Evolutionary conservation across 30 jellyfish, hydroid and myxozoan genomes (phyloP), one percentile per base, ranked within the genome.

Genomic region (Clytia hemisphaerica): DNA sequence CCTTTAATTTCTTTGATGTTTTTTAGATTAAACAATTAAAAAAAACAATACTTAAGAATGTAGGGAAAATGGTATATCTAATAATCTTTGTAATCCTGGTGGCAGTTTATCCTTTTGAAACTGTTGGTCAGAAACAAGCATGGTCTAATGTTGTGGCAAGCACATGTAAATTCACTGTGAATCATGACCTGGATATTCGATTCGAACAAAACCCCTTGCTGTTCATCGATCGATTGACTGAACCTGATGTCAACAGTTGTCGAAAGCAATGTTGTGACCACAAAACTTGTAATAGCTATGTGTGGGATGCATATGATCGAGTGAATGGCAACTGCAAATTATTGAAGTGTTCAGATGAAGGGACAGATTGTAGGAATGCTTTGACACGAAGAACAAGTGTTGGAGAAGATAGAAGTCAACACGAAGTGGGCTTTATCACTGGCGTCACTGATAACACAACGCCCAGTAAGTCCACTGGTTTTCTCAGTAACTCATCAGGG

Each of bases 341-440:
- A 10, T 37, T 65, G 4, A 65, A 65, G 2, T 65, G 78, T 44
- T 65, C 78, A 2, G 16, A 21, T 22, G 69, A 45, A n/a, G 78
- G 78, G 2, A 36, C 37, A 65, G 78, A 65, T 45, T 65, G 78
- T 37, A 65, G 44, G 35, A 65, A 45, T 9, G 78, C 78, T 34
- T 28, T 65, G 71, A 65, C 33, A 12, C 2, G 21, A 1, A 42
- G 25, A 19, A 21, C 44, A 40, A 25, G 49, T 37, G 25, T 48
- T 65, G 78, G 78, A 3, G 67, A 65, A 36, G n/a, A n/a, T n/a
- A n/a, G n/a, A n/a, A n/a, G n/a, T n/a, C n/a, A n/a, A n/a, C n/a
- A n/a, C n/a, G n/a, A n/a, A n/a, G 78, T 65, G 19, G 78, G 78
- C 15, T 65, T 65, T 35, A 48, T 65, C 36, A 65, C 78, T 32